A percentile compares a stretch with the other conserved stretches of the same genome.
phyloP scores from a whole-genome alignment of 2,797 vertebrate species.

The Pempheris klunzingeri region DNA sequence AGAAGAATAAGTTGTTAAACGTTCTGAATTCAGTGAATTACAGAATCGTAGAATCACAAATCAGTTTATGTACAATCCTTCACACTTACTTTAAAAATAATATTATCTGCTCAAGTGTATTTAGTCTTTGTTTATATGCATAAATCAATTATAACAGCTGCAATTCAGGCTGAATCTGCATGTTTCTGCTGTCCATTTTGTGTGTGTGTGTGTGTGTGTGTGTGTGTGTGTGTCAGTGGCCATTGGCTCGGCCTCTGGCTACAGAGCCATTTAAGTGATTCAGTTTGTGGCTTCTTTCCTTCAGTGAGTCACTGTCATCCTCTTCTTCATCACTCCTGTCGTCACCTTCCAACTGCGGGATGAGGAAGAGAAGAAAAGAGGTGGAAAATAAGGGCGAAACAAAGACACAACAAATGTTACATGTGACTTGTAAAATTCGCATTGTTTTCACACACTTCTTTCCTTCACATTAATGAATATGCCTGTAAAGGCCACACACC shows the following conservation, averaged over 20 bases:
- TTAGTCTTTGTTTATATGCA: not conserved
- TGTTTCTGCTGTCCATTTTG: conserved; percentile 11
- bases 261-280: conserved; percentile 68
- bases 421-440: not conserved
- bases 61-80: conserved; percentile 33
- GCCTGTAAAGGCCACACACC: conserved; percentile 77
- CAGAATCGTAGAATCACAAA: conserved; percentile 12
- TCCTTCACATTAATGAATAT: not conserved
- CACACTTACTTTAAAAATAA: conserved; percentile 41
- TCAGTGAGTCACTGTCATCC: conserved; percentile 71
- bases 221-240: conserved; percentile 64
- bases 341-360: conserved; percentile 80
- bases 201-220: conserved; percentile 9
- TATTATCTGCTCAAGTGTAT: conserved; percentile 1
- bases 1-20: conserved; percentile 4
- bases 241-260: conserved; percentile 68
- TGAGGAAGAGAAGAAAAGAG: conserved; percentile 18
- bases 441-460: not conserved
- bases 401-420: not conserved
- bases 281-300: conserved; percentile 66
- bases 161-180: conserved; percentile 13
- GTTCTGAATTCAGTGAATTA: conserved; percentile 1
- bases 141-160: conserved; percentile 11
- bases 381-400: not conserved
- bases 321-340: conserved; percentile 85